A percentile compares a stretch with the other conserved stretches of the same genome.
Evolutionary conservation across 1,140 invertebrate species (phyloP).

Genomic region (Teleopsis dalmanni): DNA sequence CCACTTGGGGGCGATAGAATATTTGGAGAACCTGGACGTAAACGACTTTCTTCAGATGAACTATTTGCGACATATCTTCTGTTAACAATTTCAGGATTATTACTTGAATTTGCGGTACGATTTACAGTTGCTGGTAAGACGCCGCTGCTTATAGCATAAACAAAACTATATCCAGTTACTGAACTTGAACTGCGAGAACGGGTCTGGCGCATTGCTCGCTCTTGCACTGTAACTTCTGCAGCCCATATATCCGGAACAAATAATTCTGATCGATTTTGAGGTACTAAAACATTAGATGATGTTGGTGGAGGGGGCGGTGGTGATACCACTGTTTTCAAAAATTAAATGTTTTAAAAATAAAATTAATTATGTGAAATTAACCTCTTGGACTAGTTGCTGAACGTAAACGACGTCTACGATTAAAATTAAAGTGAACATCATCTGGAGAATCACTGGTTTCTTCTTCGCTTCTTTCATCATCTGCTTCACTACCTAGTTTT

Average conservation of each 20-base stretch:
- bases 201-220: constrained; percentile 30
- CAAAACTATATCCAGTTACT: constrained; percentile 36
- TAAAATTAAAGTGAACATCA: constrained; percentile 10
- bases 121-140: constrained; percentile 26
- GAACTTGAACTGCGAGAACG: constrained; percentile 25
- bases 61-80: no score
- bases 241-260: constrained; percentile 43
- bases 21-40: background rate
- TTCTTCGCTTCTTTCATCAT: constrained; percentile 9
- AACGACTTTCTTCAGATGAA: background rate
- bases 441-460: background rate
- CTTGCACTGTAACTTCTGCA: constrained; percentile 39
- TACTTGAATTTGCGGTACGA: background rate
- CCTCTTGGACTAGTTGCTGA: background rate
- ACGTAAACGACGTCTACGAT: constrained; percentile 7
- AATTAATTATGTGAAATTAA: background rate
- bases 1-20: no score
- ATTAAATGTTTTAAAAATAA: background rate
- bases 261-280: no score
- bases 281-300: no score
- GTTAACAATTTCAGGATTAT: no score
- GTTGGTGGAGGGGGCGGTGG: background rate
- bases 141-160: constrained; percentile 42
- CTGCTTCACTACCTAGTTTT: constrained; percentile 4
- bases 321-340: background rate